Percentiles rank a stretch among this genome's conserved stretches.
phyloP scores from a whole-genome alignment of 2,888 invertebrate species.

The Lycaena phlaeas region DNA sequence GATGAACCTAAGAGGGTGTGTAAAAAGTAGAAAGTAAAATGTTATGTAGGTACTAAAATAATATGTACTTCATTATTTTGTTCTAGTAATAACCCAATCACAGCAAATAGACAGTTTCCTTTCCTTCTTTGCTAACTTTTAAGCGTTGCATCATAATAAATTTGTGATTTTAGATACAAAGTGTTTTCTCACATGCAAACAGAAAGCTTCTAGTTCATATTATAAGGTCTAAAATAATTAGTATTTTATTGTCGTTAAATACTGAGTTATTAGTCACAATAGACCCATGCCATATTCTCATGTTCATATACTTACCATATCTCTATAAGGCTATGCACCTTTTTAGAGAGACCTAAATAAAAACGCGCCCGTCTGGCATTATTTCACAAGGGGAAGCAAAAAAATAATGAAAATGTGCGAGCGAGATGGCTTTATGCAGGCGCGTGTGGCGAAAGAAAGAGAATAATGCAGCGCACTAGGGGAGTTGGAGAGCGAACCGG shows the following conservation, averaged over 20 bases:
- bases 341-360: slow-evolving; percentile 53
- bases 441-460: slow-evolving; percentile 58
- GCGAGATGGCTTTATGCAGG: slow-evolving; percentile 48
- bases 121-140: too few species aligned
- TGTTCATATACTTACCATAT: slow-evolving; percentile 40
- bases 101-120: too few species aligned
- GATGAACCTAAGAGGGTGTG: too few species aligned
- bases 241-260: slow-evolving; percentile 9
- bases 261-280: slow-evolving; percentile 26
- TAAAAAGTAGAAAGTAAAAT: too few species aligned
- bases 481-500: slow-evolving; percentile 65
- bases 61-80: too few species aligned
- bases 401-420: slow-evolving; percentile 66
- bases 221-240: slow-evolving; percentile 8
- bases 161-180: too few species aligned
- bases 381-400: slow-evolving; percentile 66
- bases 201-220: neutral
- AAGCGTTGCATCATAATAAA: too few species aligned
- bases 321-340: slow-evolving; percentile 35
- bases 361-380: slow-evolving; percentile 56
- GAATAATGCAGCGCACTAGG: slow-evolving; percentile 51
- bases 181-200: slow-evolving; percentile 8
- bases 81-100: too few species aligned
- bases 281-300: slow-evolving; percentile 31
- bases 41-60: too few species aligned